Percentiles rank a stretch among this genome's conserved stretches.
Evolutionary conservation across 2,797 vertebrate genomes (phyloP).

Genomic region (Acanthornis magna): DNA sequence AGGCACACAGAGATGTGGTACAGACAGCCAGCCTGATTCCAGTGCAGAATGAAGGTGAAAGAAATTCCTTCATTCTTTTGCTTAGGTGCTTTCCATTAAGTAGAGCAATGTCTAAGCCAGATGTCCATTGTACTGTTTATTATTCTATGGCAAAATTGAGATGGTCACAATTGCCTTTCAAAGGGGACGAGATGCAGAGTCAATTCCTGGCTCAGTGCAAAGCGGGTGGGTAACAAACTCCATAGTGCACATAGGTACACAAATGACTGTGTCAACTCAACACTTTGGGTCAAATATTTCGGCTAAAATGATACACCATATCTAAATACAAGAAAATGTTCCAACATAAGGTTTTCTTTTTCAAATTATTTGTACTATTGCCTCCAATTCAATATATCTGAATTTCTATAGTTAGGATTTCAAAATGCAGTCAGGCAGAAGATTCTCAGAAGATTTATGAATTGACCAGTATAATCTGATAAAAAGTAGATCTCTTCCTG

Average conservation of each 20-base stretch:
- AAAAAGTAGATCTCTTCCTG: neutral
- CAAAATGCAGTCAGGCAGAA: neutral
- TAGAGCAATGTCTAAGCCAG: neutral
- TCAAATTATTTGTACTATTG: neutral
- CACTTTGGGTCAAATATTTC: neutral
- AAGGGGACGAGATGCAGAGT: neutral
- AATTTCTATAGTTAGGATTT: neutral
- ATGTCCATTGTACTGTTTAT: neutral
- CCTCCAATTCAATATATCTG: neutral
- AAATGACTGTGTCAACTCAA: neutral
- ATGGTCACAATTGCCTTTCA: neutral
- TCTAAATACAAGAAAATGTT: neutral
- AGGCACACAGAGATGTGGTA: neutral
- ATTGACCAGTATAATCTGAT: neutral
- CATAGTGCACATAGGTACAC: neutral
- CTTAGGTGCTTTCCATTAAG: neutral
- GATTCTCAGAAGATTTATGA: neutral
- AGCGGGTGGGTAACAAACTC: neutral
- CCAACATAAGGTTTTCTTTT: neutral
- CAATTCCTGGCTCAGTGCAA: neutral
- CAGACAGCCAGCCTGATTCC: neutral
- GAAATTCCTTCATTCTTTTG: conserved; percentile 12
- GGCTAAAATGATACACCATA: neutral
- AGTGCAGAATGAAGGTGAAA: neutral
- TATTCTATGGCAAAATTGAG: neutral